Percentiles rank a stretch among this genome's conserved stretches.
Conservation (phyloP, 2,888 invertebrate genomes). For the Chorisops tibialis region DNA sequence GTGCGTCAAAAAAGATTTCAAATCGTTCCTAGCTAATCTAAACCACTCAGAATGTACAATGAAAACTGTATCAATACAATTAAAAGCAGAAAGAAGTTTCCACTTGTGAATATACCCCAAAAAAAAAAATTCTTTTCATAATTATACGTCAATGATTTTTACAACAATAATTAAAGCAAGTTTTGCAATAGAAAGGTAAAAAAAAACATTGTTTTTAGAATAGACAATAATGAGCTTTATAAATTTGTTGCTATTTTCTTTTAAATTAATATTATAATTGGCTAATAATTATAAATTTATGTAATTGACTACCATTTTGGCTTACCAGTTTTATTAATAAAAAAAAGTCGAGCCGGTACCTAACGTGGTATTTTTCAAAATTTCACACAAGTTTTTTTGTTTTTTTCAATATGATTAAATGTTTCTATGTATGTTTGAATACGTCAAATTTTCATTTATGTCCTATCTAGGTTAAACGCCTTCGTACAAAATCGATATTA, state of each 20-base stretch:
- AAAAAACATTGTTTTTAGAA: too few species aligned
- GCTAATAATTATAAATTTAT: neutral
- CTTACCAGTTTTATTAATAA: conserved; percentile 2
- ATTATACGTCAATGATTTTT: too few species aligned
- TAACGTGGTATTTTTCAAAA: neutral
- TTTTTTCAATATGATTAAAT: neutral
- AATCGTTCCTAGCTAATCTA: too few species aligned
- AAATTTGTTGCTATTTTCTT: conserved; percentile 1
- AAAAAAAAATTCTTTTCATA: too few species aligned
- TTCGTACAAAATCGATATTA: conserved; percentile 24
- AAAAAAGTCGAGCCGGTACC: neutral
- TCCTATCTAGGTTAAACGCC: conserved; percentile 25
- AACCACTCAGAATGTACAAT: too few species aligned
- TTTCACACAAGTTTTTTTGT: neutral
- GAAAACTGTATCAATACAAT: too few species aligned
- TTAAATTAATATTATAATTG: neutral
- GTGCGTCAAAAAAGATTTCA: too few species aligned
- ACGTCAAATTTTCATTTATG: neutral
- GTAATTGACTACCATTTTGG: conserved; percentile 16
- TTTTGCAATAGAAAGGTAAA: too few species aligned
- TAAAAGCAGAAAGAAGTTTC: too few species aligned
- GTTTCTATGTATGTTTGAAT: conserved; percentile 10
- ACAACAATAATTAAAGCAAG: too few species aligned
- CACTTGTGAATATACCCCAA: too few species aligned
- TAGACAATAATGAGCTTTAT: conserved; percentile 7